These are phyloP conservation scores for Drosophila mayri DNA, from an alignment of 1,140 invertebrate species.

Conservation along the genomic window DNA sequence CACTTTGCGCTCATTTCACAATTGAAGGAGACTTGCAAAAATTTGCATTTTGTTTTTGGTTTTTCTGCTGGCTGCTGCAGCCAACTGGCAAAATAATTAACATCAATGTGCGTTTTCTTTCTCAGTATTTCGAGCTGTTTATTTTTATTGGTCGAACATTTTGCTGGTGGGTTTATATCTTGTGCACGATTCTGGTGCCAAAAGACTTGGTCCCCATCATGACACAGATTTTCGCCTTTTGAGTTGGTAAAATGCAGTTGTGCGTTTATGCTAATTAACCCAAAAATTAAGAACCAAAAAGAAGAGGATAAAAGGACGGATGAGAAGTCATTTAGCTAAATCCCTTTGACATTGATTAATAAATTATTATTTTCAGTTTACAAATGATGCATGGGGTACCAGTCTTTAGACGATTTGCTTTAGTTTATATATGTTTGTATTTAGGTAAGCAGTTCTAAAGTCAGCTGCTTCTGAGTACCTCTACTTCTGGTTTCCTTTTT, in stretches of 20 bases:
- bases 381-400: background rate
- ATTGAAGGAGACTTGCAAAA: conserved; percentile 51
- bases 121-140: conserved; percentile 38
- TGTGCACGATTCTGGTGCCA: conserved; percentile 33
- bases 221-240: conserved; percentile 34
- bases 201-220: conserved; percentile 30
- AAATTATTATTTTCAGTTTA: conserved; percentile 21
- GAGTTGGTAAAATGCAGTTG: conserved; percentile 41
- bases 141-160: conserved; percentile 45
- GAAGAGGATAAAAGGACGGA: conserved; percentile 25
- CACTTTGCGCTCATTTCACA: conserved; percentile 69
- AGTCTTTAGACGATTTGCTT: background rate
- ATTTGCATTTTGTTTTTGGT: conserved; percentile 51
- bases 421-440: background rate
- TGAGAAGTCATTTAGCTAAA: conserved; percentile 23
- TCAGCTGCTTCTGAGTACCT: background rate
- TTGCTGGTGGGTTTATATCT: conserved; percentile 28
- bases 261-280: conserved; percentile 50
- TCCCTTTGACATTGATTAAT: conserved; percentile 8
- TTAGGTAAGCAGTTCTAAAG: conserved; percentile 22
- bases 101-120: conserved; percentile 51
- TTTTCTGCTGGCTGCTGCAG: conserved; percentile 24
- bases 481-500: background rate
- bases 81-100: conserved; percentile 70
- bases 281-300: conserved; percentile 37